Evolutionary conservation across 2,888 invertebrate species (phyloP), one percentile per base, ranked within the genome.

Genomic region (Watsonalla binaria): DNA sequence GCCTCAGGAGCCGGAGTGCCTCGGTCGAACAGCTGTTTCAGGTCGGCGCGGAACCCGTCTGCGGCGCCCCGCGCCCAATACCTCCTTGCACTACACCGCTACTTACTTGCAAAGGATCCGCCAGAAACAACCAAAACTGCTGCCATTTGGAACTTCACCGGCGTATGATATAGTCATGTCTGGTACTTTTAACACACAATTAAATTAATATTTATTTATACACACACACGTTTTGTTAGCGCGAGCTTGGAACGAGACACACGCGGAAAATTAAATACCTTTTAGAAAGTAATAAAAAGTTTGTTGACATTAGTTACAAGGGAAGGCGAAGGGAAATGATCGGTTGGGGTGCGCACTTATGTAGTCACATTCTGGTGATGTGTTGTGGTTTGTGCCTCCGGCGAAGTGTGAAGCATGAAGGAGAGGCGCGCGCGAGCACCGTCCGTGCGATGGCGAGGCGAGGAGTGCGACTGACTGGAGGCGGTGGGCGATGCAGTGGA

Each of bases 51-150:
- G 53, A 58, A 59, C 60, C 56, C 60, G 58, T 62, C 58, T 59
- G 60, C 56, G 58, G 63, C 62, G 53, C 58, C 59, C 62, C 59
- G 63, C 63, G 64, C 68, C 62, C 72, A 61, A 58, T 61, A 65
- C 56, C 62, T 66, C 63, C 8, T 56, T 61, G 54, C 48, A 55
- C 54, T 56, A 54, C 51, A 60, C 56, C 51, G 52, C 49, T 55
- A 87, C 95, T 95, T 91, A 96, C 96, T 96, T 96, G 92, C 94
- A 93, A 75, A 96, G 92, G 84, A 96, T 96, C 92, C 95, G 94
- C 96, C 96, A 97, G 92, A 97, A 97, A 89, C 96, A 96, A 80
- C 97, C 97, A 81, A 97, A 97, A 90, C 95, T 96, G 92, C 96
- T 96, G 80, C 96, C 96, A 86, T 97, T 97, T 67, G 97, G 96